These are phyloP conservation scores for Prunella strophiata DNA, from an alignment of 2,797 vertebrate species.

Conservation along the genomic window DNA sequence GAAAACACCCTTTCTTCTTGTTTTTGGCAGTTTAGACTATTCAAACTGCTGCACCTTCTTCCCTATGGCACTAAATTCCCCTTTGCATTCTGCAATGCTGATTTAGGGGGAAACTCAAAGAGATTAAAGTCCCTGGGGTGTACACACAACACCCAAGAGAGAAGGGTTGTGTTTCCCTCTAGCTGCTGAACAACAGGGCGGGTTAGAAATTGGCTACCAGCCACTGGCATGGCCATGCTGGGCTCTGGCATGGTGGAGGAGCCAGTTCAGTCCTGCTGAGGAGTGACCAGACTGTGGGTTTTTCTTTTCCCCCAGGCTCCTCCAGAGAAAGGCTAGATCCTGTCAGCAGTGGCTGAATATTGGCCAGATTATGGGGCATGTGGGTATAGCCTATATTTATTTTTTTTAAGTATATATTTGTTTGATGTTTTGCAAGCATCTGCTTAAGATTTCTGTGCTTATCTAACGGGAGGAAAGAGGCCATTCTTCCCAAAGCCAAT, in stretches of 20 bases:
- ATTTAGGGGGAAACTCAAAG: neutral
- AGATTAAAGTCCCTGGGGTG: neutral
- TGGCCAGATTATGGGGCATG: constrained; percentile 58
- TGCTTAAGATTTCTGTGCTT: constrained; percentile 75
- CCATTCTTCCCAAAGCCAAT: constrained; percentile 64
- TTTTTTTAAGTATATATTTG: constrained; percentile 50
- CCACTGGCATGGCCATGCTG: neutral
- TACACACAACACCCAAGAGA: neutral
- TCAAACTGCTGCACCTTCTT: neutral
- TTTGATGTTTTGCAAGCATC: constrained; percentile 73
- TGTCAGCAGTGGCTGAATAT: constrained; percentile 21
- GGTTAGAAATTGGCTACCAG: neutral
- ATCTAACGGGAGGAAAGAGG: constrained; percentile 62
- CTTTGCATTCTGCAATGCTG: neutral
- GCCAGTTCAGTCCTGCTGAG: neutral
- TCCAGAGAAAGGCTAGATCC: constrained; percentile 29
- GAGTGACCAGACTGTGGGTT: neutral
- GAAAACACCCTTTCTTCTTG: neutral
- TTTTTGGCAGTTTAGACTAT: neutral
- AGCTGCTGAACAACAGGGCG: neutral
- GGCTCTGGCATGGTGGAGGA: neutral
- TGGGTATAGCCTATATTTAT: constrained; percentile 55
- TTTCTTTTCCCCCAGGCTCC: neutral
- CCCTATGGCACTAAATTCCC: constrained; percentile 11
- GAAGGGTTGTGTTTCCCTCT: neutral